Evolutionary conservation across 2,113 vertebrate species (phyloP).

Genomic region (Lampris incognitus): DNA sequence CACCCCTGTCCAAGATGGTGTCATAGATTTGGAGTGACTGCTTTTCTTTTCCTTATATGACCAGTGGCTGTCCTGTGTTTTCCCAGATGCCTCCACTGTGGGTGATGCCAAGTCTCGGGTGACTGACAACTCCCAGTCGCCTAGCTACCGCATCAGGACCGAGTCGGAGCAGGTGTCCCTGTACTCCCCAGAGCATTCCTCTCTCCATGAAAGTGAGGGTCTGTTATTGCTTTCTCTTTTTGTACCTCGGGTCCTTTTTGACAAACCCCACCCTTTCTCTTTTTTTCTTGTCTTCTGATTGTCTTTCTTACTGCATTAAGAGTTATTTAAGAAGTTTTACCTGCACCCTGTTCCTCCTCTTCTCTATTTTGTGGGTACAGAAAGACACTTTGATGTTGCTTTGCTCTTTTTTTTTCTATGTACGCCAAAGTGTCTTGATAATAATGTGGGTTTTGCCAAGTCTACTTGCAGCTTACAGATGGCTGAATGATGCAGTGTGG

Average conservation of each 20-base stretch:
- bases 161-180: constrained; percentile 90
- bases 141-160: constrained; percentile 88
- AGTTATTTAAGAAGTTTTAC: neutral
- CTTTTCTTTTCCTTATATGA: constrained; percentile 26
- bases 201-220: constrained; percentile 99
- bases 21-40: constrained; percentile 22
- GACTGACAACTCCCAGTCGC: constrained; percentile 87
- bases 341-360: neutral
- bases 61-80: constrained; percentile 48
- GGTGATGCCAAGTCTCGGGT: constrained; percentile 85
- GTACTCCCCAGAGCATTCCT: constrained; percentile 93
- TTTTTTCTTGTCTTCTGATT: constrained; percentile 6
- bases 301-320: neutral
- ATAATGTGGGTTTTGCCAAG: constrained; percentile 4
- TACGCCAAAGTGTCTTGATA: neutral
- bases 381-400: neutral
- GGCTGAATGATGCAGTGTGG: constrained; percentile 20
- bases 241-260: constrained; percentile 40
- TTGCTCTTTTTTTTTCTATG: neutral
- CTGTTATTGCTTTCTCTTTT: constrained; percentile 85
- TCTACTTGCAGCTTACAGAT: constrained; percentile 34
- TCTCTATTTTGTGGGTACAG: neutral
- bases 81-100: constrained; percentile 86
- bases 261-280: neutral
- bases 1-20: constrained; percentile 18